phyloP scores from a whole-genome alignment of 2,888 invertebrate species.

The Mythimna loreyi region DNA sequence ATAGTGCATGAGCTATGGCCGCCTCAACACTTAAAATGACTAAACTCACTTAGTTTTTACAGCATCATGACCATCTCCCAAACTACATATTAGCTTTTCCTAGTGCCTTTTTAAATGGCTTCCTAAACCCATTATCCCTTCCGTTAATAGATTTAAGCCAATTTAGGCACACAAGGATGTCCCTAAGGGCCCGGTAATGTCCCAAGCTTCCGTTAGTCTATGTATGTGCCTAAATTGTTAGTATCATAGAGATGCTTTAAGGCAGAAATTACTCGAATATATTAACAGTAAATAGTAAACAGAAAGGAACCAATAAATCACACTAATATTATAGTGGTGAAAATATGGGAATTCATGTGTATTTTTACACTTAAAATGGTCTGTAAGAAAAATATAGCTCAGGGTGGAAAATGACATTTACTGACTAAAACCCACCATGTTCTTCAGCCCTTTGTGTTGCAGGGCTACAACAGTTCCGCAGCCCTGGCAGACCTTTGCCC shows the following conservation, averaged over 20 bases:
- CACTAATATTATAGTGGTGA: too few species aligned
- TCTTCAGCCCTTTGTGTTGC: too few species aligned
- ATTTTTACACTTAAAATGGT: too few species aligned
- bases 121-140: conserved; percentile 52
- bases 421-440: too few species aligned
- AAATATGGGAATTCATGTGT: too few species aligned
- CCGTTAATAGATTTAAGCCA: conserved; percentile 48
- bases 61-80: not conserved
- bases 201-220: conserved; percentile 34
- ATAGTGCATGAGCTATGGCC: too few species aligned
- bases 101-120: conserved; percentile 28
- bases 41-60: not conserved
- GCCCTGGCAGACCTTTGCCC: too few species aligned
- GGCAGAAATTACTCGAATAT: not conserved
- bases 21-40: not conserved
- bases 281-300: too few species aligned
- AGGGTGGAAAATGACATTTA: too few species aligned
- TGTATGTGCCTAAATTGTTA: conserved; percentile 27
- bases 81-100: conserved; percentile 13
- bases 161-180: conserved; percentile 40
- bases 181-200: conserved; percentile 24
- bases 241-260: conserved; percentile 24
- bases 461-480: too few species aligned
- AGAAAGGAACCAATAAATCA: too few species aligned
- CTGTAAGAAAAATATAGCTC: too few species aligned